Percentiles rank a stretch among this genome's conserved stretches.
These are phyloP conservation scores for Galbula dea DNA, from an alignment of 2,113 vertebrate species.

Conservation along the genomic window DNA sequence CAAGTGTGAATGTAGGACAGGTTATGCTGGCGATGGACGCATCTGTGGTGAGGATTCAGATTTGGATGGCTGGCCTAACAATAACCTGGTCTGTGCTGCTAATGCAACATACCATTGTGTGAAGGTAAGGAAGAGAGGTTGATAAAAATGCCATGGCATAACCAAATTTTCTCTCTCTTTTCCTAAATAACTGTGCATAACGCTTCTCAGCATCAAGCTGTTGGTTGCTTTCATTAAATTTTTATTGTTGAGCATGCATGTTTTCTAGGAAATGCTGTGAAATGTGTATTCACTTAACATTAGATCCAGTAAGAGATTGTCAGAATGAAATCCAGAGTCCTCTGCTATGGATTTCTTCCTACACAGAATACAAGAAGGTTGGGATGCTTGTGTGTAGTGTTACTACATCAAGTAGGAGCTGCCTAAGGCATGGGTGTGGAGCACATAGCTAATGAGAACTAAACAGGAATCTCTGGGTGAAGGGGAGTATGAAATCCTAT, in stretches of 20 bases:
- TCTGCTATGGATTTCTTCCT: not conserved
- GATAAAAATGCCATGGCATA: not conserved
- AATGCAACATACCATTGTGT: constrained; percentile 92
- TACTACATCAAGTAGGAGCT: not conserved
- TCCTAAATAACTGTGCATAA: not conserved
- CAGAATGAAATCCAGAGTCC: not conserved
- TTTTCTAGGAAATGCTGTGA: not conserved
- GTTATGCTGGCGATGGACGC: constrained; percentile 93
- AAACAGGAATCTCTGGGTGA: not conserved
- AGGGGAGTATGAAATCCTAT: not conserved
- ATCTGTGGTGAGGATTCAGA: constrained; percentile 97
- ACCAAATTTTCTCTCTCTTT: not conserved
- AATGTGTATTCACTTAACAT: not conserved
- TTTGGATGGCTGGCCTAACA: constrained; percentile 97
- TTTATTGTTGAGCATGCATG: not conserved
- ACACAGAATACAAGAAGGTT: not conserved
- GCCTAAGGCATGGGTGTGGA: not conserved
- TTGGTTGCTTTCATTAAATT: not conserved
- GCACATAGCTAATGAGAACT: not conserved
- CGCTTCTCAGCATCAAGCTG: not conserved
- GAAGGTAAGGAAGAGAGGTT: constrained; percentile 76
- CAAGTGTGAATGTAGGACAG: constrained; percentile 94
- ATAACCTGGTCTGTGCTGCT: constrained; percentile 88
- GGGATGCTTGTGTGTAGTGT: not conserved
- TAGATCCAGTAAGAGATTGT: not conserved